Base-by-base conservation (phyloP, 2,113 vertebrate species). In the Gymnogyps californianus region DNA sequence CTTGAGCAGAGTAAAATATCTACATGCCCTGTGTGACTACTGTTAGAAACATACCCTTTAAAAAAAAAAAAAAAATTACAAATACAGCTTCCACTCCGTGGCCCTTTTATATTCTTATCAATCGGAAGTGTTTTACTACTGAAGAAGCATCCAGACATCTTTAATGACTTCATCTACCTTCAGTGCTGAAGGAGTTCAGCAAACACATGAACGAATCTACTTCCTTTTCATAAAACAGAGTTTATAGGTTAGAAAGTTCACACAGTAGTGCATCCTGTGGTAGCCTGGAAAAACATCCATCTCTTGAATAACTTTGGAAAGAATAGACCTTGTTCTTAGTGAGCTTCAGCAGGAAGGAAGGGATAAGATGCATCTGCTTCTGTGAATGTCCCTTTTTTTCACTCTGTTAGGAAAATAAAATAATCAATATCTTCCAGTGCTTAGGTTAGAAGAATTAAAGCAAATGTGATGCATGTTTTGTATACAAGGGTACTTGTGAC, bases 261-360 rank as follows among this genome's bases (percentile, higher is more conserved):
- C 75, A 62, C 67, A 94, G 84, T 64, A 81, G 87, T 87, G 47
- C 83, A 91, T 97, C 97, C 96, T 89, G 92, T 95, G 74, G 72
- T 85, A 92, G 91, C 80, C 83, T 96, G 91, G 74, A 93, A 96
- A 97, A 97, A 95, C 79, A 94, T 89, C 75, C 65, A 90, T 70
- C 52, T 84, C 58, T 93, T 87, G 69, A 93, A 66, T 83, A 91
- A 72, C 69, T 92, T 84, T 5, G 47, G 88, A 92, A 90, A 94
- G 40, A 97, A 85, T 62, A 83, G 61, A 59, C 51, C 79, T 95
- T 88, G 57, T 69, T 89, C 75, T 72, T 51, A 87, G 55, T 64
- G 69, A 91, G 29, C 44, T 64, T 90, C 24, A 66, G 32, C 80
- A 95, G 91, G 94, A 97, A 97, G 94, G 92, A 81, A 94, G 58